These are phyloP conservation scores for pig (Sus scrofa) DNA, from an alignment of 2,113 vertebrate genomes.

Conservation along the genomic window T2T-Sscrofa CM000820.6:9847001-9847500, in stretches of 20 bases:
- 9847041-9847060: conserved; percentile 5
- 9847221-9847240: conserved; percentile 77
- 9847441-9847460: conserved; percentile 38
- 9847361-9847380: neutral
- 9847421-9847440: neutral
- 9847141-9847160: conserved; percentile 32
- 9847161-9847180: conserved; percentile 23
- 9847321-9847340: neutral
- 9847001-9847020: neutral
- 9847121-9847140: neutral
- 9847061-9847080: conserved; percentile 20
- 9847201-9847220: conserved; percentile 76
- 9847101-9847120: conserved; percentile 34
- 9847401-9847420: neutral
- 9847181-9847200: conserved; percentile 51
- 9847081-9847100: neutral
- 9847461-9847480: neutral
- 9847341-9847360: neutral
- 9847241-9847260: conserved; percentile 36
- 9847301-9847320: neutral
- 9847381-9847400: neutral
- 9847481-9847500: conserved; percentile 9
- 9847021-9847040: neutral
- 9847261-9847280: conserved; percentile 13
- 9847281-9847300: conserved; percentile 28